phyloP scores from a whole-genome alignment of 2,797 vertebrate species.

The Phrynocephalus guinanensis region DNA sequence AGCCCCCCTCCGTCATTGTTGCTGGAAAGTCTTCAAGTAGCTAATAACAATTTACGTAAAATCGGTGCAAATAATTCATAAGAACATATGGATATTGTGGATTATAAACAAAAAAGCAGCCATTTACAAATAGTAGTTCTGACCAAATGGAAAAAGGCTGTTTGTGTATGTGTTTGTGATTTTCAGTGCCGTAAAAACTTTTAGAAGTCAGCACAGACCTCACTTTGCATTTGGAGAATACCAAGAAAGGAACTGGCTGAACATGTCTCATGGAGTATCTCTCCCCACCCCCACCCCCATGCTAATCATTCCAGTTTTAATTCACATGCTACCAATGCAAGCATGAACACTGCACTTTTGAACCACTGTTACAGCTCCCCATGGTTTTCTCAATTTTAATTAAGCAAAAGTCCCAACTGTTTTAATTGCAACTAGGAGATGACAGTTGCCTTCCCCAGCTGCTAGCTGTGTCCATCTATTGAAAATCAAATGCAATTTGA shows the following conservation, averaged over 20 bases:
- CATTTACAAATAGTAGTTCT: not conserved
- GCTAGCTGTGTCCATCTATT: not conserved
- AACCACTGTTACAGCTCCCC: constrained; percentile 26
- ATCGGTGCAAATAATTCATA: not conserved
- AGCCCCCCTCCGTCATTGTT: not conserved
- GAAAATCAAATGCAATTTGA: constrained; percentile 21
- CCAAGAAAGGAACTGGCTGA: not conserved
- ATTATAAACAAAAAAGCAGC: not conserved
- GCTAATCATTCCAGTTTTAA: constrained; percentile 12
- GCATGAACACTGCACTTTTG: constrained; percentile 1
- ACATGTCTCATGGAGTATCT: not conserved
- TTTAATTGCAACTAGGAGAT: constrained; percentile 24
- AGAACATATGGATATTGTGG: not conserved
- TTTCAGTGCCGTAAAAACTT: not conserved
- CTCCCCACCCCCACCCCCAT: too few species aligned
- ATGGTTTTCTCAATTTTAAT: constrained; percentile 35
- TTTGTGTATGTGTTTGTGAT: not conserved
- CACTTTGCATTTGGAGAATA: not conserved
- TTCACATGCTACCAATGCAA: not conserved
- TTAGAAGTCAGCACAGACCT: not conserved
- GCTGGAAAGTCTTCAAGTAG: not conserved
- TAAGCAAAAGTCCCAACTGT: constrained; percentile 24
- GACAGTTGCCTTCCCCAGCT: constrained; percentile 2
- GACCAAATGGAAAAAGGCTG: not conserved
- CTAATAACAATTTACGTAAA: not conserved